Base-by-base conservation (phyloP, 2,888 invertebrate species). In the Acheta domesticus region DNA sequence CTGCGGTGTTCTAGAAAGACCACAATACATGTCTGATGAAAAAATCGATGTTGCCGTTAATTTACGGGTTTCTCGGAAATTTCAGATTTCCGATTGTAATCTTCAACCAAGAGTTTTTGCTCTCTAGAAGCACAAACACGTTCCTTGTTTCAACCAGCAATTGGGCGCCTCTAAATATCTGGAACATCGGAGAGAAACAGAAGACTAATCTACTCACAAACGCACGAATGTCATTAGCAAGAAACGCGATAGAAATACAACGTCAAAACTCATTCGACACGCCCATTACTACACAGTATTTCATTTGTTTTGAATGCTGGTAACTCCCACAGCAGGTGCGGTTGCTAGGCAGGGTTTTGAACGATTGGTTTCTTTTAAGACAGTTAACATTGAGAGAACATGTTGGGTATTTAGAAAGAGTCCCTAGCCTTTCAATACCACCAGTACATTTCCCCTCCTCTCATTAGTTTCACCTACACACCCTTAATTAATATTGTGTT, bases 21-120 rank as follows among this genome's bases (percentile, higher is more conserved):
- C 62, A 62, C 62, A 19, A 62, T 14, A n/a, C 62, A n/a, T 5
- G 62, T 62, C n/a, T 62, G 62, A 62, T 62, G 62, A 62, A 62
- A 62, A 62, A 62, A 62, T 62, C 62, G n/a, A 62, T 62, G 62
- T n/a, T 19, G 62, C n/a, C 62, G 62, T 62, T 62, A 62, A 62
- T 62, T 62, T 62, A 62, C 16, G 62, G 4, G 62, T n/a, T 62
- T 62, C 62, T 62, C 62, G 62, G 62, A 62, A 62, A 62, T 62
- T 62, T n/a, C 62, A 62, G 62, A 62, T 62, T 62, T 62, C 62
- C 62, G 62, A 62, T 62, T 62, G 16, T n/a, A 62, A 62, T 62
- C 62, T 62, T 62, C n/a, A 14, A 19, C 62, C 14, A 62, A 19
- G 62, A 19, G 16, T 62, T 14, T 62, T 62, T 62, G 14, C n/a